Conservation (phyloP, 2,888 invertebrate genomes). For the Allolobophora icterica region DNA sequence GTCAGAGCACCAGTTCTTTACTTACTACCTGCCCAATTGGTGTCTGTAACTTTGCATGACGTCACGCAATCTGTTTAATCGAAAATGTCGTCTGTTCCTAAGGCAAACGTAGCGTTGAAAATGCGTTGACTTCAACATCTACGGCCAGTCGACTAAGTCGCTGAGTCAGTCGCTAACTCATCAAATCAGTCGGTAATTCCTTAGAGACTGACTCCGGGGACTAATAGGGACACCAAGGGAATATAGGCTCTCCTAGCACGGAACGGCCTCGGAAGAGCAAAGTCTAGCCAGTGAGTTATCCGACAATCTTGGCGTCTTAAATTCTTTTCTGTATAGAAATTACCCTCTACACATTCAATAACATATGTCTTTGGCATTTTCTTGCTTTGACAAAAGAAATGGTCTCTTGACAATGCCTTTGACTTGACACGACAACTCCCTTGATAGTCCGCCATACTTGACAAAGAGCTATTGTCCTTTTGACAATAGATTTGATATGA, state of each 20-base stretch:
- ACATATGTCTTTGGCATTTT: not conserved
- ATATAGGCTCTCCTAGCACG: not conserved
- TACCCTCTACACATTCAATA: not conserved
- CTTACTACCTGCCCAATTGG: no score
- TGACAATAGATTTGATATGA: not conserved
- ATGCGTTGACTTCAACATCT: no score
- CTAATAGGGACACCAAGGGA: not conserved
- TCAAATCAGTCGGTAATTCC: no score
- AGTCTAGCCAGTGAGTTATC: not conserved
- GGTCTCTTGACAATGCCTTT: not conserved
- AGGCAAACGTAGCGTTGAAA: no score
- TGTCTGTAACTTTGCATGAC: no score
- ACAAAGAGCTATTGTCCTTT: not conserved
- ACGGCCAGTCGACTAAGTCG: no score
- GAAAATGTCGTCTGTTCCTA: no score
- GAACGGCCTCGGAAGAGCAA: not conserved
- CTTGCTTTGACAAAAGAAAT: not conserved
- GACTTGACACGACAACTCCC: conserved; percentile 3
- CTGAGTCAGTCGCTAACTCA: no score
- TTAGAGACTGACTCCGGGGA: no score
- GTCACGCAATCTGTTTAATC: no score
- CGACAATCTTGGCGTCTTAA: not conserved
- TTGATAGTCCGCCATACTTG: not conserved
- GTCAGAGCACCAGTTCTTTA: no score
- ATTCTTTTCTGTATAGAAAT: not conserved